Evolutionary conservation across 1,140 invertebrate genomes (phyloP).

Genomic region (Bombus sibiricus): DNA sequence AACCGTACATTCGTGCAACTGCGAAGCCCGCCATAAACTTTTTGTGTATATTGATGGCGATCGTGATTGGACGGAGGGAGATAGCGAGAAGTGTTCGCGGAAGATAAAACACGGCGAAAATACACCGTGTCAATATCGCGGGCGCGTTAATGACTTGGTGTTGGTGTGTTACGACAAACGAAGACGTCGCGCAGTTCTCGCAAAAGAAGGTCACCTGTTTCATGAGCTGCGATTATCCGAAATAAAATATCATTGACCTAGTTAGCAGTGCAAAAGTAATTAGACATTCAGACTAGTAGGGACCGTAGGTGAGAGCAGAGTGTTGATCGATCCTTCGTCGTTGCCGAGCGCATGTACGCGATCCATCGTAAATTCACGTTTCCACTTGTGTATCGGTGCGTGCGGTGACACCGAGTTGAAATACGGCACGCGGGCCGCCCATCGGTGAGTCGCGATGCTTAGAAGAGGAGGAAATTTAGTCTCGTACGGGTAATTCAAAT

Average conservation of each 20-base stretch:
- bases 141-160: slow-evolving; percentile 7
- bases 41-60: background rate
- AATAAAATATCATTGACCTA: slow-evolving; percentile 68
- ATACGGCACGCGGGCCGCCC: slow-evolving; percentile 54
- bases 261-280: slow-evolving; percentile 62
- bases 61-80: background rate
- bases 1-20: background rate
- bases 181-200: slow-evolving; percentile 26
- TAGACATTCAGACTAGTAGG: slow-evolving; percentile 59
- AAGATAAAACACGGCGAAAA: background rate
- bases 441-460: slow-evolving; percentile 43
- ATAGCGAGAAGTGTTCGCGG: background rate
- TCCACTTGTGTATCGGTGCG: slow-evolving; percentile 60
- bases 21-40: slow-evolving; percentile 25
- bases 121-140: slow-evolving; percentile 5
- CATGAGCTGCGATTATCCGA: slow-evolving; percentile 49
- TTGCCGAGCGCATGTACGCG: slow-evolving; percentile 56
- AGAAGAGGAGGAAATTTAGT: slow-evolving; percentile 41
- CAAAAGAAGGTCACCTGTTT: slow-evolving; percentile 32
- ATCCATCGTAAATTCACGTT: slow-evolving; percentile 63
- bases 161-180: background rate
- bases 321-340: slow-evolving; percentile 64
- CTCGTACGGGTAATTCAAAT: slow-evolving; percentile 50
- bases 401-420: slow-evolving; percentile 62
- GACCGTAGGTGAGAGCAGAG: slow-evolving; percentile 36